phyloP scores from a whole-genome alignment of 2,113 vertebrate species.

The Okapia johnstoni region DNA sequence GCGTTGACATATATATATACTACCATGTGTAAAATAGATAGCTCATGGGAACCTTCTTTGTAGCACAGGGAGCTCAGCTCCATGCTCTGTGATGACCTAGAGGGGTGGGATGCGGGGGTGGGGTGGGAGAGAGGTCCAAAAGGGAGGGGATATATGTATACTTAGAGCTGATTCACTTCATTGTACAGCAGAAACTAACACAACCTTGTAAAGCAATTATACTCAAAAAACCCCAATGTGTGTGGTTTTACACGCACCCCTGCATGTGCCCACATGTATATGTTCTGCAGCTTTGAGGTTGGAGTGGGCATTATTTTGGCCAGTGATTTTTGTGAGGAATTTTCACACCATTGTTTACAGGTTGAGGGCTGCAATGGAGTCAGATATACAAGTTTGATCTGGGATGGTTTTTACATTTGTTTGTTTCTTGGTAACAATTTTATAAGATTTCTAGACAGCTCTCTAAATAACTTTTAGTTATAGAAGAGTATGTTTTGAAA shows the following conservation, averaged over 20 bases:
- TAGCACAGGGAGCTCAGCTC: not conserved
- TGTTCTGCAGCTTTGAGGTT: not conserved
- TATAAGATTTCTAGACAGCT: not conserved
- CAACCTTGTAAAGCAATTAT: not conserved
- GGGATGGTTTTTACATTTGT: not conserved
- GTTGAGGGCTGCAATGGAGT: not conserved
- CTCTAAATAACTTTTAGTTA: not conserved
- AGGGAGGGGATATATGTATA: not conserved
- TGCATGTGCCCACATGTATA: accelerated
- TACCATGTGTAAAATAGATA: not conserved
- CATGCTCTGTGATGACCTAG: not conserved
- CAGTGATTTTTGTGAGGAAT: not conserved
- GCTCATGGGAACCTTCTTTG: not conserved
- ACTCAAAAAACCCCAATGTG: not conserved
- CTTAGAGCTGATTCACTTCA: not conserved
- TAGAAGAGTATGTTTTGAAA: constrained; percentile 38
- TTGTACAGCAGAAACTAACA: not conserved
- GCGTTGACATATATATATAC: too few species aligned
- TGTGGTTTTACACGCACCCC: accelerated
- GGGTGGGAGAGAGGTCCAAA: not conserved
- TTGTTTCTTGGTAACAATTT: not conserved
- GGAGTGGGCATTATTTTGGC: not conserved
- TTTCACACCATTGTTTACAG: not conserved
- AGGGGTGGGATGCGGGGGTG: not conserved
- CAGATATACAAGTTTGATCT: not conserved